Evolutionary conservation across 1,140 invertebrate species (phyloP), one percentile per base, ranked within the genome.

Genomic region (Drosophila willistoni): DNA sequence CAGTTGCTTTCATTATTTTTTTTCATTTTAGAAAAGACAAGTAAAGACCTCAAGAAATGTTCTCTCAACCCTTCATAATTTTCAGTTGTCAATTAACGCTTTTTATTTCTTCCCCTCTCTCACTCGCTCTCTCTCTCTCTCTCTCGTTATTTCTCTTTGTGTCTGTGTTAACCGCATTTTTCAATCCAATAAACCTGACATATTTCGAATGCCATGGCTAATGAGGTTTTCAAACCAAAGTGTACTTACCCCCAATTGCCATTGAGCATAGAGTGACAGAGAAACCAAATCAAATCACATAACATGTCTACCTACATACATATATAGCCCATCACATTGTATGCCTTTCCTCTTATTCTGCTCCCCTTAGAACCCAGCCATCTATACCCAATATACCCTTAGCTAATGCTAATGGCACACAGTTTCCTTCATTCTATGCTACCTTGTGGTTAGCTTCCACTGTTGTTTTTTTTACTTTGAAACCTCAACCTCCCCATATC

Each of bases 281-380:
- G 73, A 81, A 86, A 77, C 77, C 71, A 83, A 83, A 84, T 85
- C 69, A 85, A 85, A 85, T 85, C 82, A 87, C 82, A 86, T 85
- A 86, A 81, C 81, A 85, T 82, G 82, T 79, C 68, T 68, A 70
- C 56, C 69, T 39, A 12, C 34, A 36, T 57, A 29, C 29, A 29
- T 29, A 68, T 64, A 65, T 77, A 29, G 66, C 62, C 78, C 59
- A 13, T 36, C 41, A 56, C 68, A 36, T 33, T 39, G 57, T 60
- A 33, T 10, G 13, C 14, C 19, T 22, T 17, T 59, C 61, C 39
- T 7, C 39, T 60, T 29, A 19, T 29, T 29, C 36, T 17, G 25
- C 42, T n/a, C 47, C 42, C 34, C 42, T 13, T 13, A 25, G 12
- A 34, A 42, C n/a, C n/a, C n/a, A n/a, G n/a, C n/a, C n/a, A n/a